Percentiles rank a stretch among this genome's conserved stretches.
phyloP scores from a whole-genome alignment of 92 coral and sea anemone species.

The Paramuricea clavata region DNA sequence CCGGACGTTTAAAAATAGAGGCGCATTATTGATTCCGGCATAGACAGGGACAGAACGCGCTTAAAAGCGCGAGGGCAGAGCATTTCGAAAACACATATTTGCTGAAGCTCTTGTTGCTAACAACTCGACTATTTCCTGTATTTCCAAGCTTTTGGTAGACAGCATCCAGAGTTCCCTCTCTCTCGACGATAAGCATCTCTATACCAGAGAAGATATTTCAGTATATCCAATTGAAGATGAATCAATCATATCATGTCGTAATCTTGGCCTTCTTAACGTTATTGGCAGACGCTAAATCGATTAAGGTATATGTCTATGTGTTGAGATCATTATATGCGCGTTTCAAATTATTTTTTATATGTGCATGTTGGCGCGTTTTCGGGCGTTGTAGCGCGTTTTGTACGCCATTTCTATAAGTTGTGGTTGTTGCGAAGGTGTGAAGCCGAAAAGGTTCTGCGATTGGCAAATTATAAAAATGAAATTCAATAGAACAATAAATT shows the following conservation, averaged over 20 bases:
- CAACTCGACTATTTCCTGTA: neutral
- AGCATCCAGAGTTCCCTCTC: neutral
- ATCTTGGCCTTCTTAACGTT: neutral
- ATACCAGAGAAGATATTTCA: neutral
- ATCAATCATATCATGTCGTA: neutral
- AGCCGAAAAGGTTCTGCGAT: no score
- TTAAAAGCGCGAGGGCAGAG: neutral
- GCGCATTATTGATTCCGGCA: constrained; percentile 1
- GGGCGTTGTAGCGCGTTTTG: no score
- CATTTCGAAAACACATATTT: neutral
- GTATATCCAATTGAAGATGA: neutral
- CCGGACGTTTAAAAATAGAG: neutral
- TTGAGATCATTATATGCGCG: neutral
- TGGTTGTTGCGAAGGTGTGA: no score
- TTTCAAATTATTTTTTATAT: neutral
- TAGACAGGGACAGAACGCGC: neutral
- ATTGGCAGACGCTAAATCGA: neutral
- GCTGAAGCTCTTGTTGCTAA: neutral
- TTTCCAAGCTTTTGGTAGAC: neutral
- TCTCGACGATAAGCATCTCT: neutral
- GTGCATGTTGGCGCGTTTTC: no score
- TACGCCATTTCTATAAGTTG: no score
- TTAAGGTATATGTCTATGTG: neutral
- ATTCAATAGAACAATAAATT: no score
- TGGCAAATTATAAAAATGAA: no score